These are phyloP conservation scores for Lumbricus terrestris DNA, from an alignment of 2,888 invertebrate species.

Conservation along the genomic window DNA sequence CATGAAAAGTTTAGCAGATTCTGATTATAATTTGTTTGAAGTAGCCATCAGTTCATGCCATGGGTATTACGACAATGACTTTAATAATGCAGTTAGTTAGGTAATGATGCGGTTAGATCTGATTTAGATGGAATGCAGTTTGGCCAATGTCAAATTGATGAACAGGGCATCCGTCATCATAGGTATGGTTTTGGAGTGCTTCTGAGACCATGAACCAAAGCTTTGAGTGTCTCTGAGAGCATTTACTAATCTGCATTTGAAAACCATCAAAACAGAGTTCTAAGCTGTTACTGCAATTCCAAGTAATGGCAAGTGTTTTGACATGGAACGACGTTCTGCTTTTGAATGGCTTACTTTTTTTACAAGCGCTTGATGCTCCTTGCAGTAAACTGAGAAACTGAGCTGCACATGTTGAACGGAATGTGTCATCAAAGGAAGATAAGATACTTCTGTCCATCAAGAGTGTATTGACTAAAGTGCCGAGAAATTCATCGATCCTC, in stretches of 20 bases:
- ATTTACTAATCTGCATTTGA: background rate
- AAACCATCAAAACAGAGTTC: background rate
- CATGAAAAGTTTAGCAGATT: no score
- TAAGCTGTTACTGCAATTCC: background rate
- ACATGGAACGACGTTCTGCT: background rate
- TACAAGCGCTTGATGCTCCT: background rate
- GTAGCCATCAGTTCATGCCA: no score
- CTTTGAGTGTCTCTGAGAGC: no score
- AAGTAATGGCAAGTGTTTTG: background rate
- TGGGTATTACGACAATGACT: no score
- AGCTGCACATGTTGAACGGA: background rate
- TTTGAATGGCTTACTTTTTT: background rate
- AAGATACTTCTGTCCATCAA: background rate
- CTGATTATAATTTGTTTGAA: no score
- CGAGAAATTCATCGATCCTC: background rate
- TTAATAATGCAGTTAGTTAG: no score
- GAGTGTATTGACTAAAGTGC: background rate
- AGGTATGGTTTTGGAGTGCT: background rate
- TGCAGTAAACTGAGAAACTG: background rate
- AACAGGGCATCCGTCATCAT: background rate
- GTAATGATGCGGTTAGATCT: no score
- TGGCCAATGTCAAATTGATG: background rate
- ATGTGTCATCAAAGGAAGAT: no score
- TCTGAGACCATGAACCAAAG: background rate
- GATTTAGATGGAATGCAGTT: background rate